Evolutionary conservation across 1,140 invertebrate genomes (phyloP), one percentile per base, ranked within the genome.

Genomic region (Sarcophaga bullata): DNA sequence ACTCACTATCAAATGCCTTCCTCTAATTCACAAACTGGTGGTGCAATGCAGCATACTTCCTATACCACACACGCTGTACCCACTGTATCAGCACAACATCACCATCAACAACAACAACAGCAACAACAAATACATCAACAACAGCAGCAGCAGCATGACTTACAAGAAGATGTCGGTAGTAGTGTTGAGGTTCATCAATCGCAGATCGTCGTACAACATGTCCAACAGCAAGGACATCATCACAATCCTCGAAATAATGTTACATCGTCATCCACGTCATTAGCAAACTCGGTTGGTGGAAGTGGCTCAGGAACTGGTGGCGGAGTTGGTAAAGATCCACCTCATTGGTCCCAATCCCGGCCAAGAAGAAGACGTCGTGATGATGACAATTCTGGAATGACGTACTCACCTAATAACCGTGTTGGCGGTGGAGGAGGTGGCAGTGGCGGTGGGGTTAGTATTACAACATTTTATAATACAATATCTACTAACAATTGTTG

Each of bases 1-100:
- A 83, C 84, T 83, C 88, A 87, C 84, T 88, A 87, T 85, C 84
- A 86, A 87, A 86, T 90, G 84, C 83, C 88, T 87, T 89, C 87
- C 86, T 86, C 88, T 11, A 87, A 85, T 80, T 84, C 84, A 49
- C 84, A 73, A 81, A 68, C 54, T 19, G 54, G 50, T 49, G 54
- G 50, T 49, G 19, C 73, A 80, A 85, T 89, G 15, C 86, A 87
- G 49, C 87, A 90, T 58, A 82, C 86, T 82, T 86, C 87, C 80
- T 89, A 88, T 84, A 83, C n/a, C n/a, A 46, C 84, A 17, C 82
- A 85, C 17, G 68, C 84, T 47, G 84, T 83, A 9, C 82, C 85
- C 4, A 84, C 85, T 9, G 81, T 85, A 75, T 84, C 86, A 49
- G 52, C 84, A 52, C 84, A 85, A 8, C 84, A 86, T 9, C 85